Percentiles rank a stretch among this genome's conserved stretches.
Conservation (phyloP, 2,113 vertebrate genomes). For the Serilophus lunatus region DNA sequence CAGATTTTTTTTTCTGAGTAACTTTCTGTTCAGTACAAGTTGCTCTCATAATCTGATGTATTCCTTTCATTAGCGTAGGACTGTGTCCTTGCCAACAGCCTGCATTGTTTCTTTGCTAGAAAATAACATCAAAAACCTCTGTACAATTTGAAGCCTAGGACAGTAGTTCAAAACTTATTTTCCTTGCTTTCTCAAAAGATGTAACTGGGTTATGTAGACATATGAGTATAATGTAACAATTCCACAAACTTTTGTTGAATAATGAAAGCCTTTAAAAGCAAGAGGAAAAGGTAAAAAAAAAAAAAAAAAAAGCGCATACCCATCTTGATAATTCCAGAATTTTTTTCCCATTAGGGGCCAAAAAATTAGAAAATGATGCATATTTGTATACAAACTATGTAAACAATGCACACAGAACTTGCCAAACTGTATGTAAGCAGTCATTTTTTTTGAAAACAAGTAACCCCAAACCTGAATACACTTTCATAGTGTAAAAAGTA, state of each 20-base stretch:
- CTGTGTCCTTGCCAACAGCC: not conserved
- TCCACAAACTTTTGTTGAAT: not conserved
- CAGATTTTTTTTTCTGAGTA: not conserved
- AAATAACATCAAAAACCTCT: constrained; percentile 9
- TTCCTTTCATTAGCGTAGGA: constrained; percentile 4
- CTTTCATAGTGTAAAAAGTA: not conserved
- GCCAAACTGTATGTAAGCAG: not conserved
- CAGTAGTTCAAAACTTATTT: not conserved
- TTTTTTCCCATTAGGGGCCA: not conserved
- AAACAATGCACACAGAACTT: not conserved
- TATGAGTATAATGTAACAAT: not conserved
- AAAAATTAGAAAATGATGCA: not conserved
- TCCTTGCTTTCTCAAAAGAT: not conserved
- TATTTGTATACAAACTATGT: not conserved
- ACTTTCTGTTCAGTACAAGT: constrained; percentile 36
- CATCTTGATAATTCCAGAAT: not conserved
- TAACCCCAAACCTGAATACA: not conserved
- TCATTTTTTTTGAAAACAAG: not conserved
- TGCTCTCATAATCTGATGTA: constrained; percentile 21
- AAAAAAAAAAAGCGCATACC: not conserved
- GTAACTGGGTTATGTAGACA: not conserved
- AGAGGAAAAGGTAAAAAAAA: not conserved
- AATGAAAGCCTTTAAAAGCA: not conserved
- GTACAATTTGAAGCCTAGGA: not conserved
- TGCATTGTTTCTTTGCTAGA: not conserved